Base-by-base conservation (phyloP, 64 coral and sea anemone genomes). In the Hydrozoanthus tunicans region DNA sequence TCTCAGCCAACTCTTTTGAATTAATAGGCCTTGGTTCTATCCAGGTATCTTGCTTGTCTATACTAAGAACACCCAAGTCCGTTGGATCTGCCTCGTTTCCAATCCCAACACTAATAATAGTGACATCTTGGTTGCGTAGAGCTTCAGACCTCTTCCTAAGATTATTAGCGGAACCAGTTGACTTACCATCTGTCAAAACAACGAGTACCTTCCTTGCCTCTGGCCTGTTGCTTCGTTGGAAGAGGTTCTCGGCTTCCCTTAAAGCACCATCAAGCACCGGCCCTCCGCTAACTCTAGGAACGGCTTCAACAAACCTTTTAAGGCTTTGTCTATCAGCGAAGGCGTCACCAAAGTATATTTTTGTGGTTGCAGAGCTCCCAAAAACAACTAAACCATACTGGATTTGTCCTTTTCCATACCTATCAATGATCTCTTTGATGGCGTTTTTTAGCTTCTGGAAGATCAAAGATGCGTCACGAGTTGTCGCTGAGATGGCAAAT, bases 371-470 rank as follows among this genome's bases (percentile, higher is more conserved):
- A 10, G 78, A 57, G n/a, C 77, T 86, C 8, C 92, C 92, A 58
- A 89, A 96, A 3, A 96, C 95, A 8, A 96, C 67, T 52, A 96
- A 56, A 2, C 95, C 91, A 77, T 96, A 96, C 43, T 94, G 92
- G 54, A 96, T 80, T 68, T 82, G 55, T 53, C 81, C 93, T 63
- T 77, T 65, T 59, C 92, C 83, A 61, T 96, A 94, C 6, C 77
- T 94, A 72, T 70, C 32, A 43, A 96, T 92, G 70, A 96, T 92
- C 58, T 91, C 86, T 51, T 80, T 92, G 52, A 96, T 90, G 3
- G 85, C 91, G 3, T 94, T 81, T 56, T 96, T 96, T 90, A 96
- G 81, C 67, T 82, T 70, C 59, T 90, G 70, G 70, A 89, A 94
- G 27, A 84, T 94, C 58, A 62, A 72, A 82, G 89, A 89, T 9